phyloP scores from a whole-genome alignment of 1,140 invertebrate species.

The Atta cephalotes region DNA sequence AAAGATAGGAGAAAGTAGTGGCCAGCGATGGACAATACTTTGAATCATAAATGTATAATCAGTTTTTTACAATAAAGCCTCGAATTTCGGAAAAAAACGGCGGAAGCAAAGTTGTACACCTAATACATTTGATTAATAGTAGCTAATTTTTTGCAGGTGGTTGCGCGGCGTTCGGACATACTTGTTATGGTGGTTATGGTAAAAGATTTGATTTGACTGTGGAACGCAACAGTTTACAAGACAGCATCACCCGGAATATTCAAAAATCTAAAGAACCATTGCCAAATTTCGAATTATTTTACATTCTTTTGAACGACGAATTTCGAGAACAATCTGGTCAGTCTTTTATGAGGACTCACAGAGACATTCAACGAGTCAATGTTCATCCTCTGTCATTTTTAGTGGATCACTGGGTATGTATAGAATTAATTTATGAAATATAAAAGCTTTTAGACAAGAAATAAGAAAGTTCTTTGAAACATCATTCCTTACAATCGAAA shows the following conservation, averaged over 20 bases:
- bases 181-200: constrained; percentile 89
- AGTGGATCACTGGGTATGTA: constrained; percentile 81
- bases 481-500: neutral
- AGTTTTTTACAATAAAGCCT: too few species aligned
- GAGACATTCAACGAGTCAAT: constrained; percentile 80
- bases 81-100: too few species aligned
- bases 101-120: too few species aligned
- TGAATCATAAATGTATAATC: too few species aligned
- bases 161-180: constrained; percentile 89
- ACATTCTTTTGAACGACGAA: constrained; percentile 77
- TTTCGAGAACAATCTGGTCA: constrained; percentile 80
- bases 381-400: constrained; percentile 82
- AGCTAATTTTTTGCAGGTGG: constrained; percentile 84
- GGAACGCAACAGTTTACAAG: constrained; percentile 35
- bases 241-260: neutral
- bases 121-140: neutral
- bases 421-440: too few species aligned
- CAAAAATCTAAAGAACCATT: constrained; percentile 41
- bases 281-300: constrained; percentile 52
- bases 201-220: constrained; percentile 87
- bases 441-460: neutral
- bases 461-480: neutral
- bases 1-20: too few species aligned
- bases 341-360: constrained; percentile 78
- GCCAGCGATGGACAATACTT: too few species aligned